Conservation (phyloP, 2,888 invertebrate species). For the Drosophila anceps region DNA sequence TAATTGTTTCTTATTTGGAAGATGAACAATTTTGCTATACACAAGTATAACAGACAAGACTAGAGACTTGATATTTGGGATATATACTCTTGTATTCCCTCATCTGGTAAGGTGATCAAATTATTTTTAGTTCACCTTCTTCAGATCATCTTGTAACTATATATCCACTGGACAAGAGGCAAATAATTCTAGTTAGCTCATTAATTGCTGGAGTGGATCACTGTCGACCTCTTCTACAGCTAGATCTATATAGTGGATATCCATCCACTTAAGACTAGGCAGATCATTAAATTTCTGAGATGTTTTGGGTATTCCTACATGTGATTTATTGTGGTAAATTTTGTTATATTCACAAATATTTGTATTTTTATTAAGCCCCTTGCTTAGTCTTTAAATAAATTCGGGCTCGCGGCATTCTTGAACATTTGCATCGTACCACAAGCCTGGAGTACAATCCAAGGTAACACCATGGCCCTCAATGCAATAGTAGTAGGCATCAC, state of each 20-base stretch:
- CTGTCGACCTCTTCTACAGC: background rate
- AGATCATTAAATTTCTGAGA: background rate
- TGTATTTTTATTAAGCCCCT: background rate
- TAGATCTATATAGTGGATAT: background rate
- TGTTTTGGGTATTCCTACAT: background rate
- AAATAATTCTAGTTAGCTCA: no score
- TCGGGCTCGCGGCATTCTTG: conserved; percentile 77
- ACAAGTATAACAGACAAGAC: background rate
- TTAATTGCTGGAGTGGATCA: no score
- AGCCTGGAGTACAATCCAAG: conserved; percentile 81
- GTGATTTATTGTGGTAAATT: no score
- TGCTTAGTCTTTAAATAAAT: conserved; percentile 38
- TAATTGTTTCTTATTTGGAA: background rate
- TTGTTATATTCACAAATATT: no score
- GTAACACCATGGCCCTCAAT: conserved; percentile 79
- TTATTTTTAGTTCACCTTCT: background rate
- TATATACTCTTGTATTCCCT: background rate
- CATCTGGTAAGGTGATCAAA: background rate
- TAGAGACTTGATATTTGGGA: background rate
- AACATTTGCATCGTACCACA: conserved; percentile 71
- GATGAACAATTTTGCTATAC: background rate
- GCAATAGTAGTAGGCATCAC: conserved; percentile 79
- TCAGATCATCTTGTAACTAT: background rate
- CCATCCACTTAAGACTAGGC: background rate
- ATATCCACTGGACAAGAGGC: no score